Base-by-base conservation (phyloP, 2,797 vertebrate genomes). In the Spinus olivaceus region DNA sequence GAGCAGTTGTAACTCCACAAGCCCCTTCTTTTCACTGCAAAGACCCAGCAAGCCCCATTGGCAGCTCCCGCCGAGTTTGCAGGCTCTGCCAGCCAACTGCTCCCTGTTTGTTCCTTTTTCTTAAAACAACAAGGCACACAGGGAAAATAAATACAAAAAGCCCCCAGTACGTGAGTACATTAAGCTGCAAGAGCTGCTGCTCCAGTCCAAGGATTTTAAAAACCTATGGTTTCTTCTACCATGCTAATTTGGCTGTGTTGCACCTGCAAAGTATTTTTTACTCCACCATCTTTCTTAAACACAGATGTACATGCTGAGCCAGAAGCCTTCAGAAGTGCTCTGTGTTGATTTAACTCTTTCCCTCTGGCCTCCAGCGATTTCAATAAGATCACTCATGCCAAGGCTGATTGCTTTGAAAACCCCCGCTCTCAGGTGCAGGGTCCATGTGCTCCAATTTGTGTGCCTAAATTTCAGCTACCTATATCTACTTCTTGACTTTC, bases 111-210 rank as follows among this genome's bases (percentile, higher is more conserved):
- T 90, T 96, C 95, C 91, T 88, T 94, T 95, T 92, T 39, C 95
- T 94, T 95, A 91, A 92, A 96, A 96, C 93, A 97, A 95, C 90
- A 94, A 92, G 92, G 83, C 91, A 67, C 64, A 41, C 72, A 95
- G 82, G 80, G 91, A 94, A 94, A 95, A 94, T 86, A 96, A 96
- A 96, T 81, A 96, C 95, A 95, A 94, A 96, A 94, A 88, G 78
- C 22, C 57, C 74, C 76, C 15, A 21, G 87, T 96, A 94, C 70
- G 87, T 46, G 80, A 3, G 21, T 65, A 70, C 90, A 84, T 94
- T 96, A 90, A 90, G 60, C 91, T 77, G 82, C 47, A 65, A 91
- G 82, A 86, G 88, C 90, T 3, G 19, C 94, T 70, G 86, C 95
- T 94, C 41, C 82, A 44, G 86, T 59, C 81, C 85, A 88, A 90